Evolutionary conservation across 2,113 vertebrate species (phyloP), one percentile per base, ranked within the genome.

Genomic region (Chloebia gouldiae): DNA sequence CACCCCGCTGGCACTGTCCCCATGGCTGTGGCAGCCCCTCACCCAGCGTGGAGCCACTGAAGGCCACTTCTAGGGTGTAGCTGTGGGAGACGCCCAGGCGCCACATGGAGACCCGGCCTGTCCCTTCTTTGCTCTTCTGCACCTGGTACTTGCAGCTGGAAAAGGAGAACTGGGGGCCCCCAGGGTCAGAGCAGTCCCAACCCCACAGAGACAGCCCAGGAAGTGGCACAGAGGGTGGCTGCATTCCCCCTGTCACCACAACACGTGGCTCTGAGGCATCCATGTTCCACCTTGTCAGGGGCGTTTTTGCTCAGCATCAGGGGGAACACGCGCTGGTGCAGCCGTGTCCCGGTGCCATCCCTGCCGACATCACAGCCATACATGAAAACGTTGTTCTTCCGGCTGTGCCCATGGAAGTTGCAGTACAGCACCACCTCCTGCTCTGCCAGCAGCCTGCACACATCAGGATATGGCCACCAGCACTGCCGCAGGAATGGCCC

Each of bases 301-400:
- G 98, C 98, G 1, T 99, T 99, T 94, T 99, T 99, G 98, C 99
- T 99, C 97, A 99, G 97, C 99, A 99, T 99, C 23, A 99, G 93
- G 21, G 99, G 99, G 92, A 99, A 99, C 81, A 99, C 44, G 1
- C 98, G 98, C 73, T 99, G 98, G 1, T 90, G 95, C 51, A 99
- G 98, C 94, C 97, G 97, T 10, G 53, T 72, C 6, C 96, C 42
- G 1, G 77, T 39, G 2, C 17, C 0, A 0, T 91, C 63, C 3
- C 66, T 21, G 1, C 61, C 49, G 15, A 92, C 97, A 25, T 97
- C 97, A 6, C 99, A 99, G 63, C 99, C 99, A 0, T 99, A 99
- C 98, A 99, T 98, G 94, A 99, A 99, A 76, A 98, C 98, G 0
- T 99, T 99, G 96, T 98, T 99, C 97, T 99, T 99, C 35, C 98